Percentiles rank a stretch among this genome's conserved stretches.
Evolutionary conservation across 2,113 vertebrate species (phyloP).

Genomic region (Carollia perspicillata): DNA sequence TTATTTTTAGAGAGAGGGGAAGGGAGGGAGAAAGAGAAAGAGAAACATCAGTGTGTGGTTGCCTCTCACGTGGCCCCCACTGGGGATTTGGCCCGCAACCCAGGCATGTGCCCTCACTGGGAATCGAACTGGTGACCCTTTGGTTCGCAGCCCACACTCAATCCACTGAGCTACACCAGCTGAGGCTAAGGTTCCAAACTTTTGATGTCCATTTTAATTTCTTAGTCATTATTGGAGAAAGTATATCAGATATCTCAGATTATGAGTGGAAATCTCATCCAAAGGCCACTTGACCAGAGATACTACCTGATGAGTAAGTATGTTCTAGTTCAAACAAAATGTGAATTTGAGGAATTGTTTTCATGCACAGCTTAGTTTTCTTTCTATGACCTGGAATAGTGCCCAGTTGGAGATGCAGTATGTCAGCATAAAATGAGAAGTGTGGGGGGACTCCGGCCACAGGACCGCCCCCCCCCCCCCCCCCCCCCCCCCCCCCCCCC

Average conservation of each 20-base stretch:
- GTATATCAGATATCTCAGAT: background rate
- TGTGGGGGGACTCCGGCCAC: no score
- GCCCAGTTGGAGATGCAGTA: background rate
- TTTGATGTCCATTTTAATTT: background rate
- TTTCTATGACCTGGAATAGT: background rate
- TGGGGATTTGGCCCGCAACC: no score
- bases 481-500: no score
- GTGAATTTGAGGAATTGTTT: background rate
- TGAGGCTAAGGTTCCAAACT: background rate
- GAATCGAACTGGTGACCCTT: no score
- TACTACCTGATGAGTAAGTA: background rate
- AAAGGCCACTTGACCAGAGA: background rate
- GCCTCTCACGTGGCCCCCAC: no score
- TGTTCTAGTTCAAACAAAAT: background rate
- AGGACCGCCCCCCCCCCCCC: no score
- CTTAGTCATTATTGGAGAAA: background rate
- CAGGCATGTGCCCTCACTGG: no score
- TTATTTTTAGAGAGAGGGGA: no score
- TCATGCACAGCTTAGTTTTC: background rate
- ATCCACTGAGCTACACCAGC: no score
- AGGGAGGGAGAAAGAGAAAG: no score
- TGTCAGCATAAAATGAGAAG: background rate
- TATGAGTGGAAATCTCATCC: background rate
- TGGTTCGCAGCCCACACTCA: no score
- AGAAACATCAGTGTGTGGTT: no score